A percentile compares a stretch with the other conserved stretches of the same genome.
These are phyloP conservation scores for Chlamydotis undulata DNA, from an alignment of 2,113 vertebrate species.

Conservation along the genomic window DNA sequence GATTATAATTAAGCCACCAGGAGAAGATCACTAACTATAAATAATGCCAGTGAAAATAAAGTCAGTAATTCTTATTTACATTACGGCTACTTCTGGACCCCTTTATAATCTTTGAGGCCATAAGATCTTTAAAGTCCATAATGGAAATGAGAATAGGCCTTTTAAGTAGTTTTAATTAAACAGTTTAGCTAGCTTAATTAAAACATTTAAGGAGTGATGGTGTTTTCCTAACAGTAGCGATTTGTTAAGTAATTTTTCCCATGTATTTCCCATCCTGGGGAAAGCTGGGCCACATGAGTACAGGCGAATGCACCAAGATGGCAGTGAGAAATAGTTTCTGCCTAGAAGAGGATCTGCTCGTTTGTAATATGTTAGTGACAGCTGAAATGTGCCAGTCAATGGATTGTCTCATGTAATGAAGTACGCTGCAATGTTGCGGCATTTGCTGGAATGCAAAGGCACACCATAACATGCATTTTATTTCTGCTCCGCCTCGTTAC, in stretches of 20 bases:
- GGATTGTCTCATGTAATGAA: background rate
- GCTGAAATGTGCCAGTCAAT: background rate
- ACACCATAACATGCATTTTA: background rate
- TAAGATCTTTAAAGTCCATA: background rate
- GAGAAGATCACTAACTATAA: background rate
- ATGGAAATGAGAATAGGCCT: conserved; percentile 2
- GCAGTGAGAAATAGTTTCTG: background rate
- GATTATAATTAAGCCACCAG: background rate
- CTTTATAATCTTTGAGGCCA: background rate
- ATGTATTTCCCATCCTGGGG: background rate
- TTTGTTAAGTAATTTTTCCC: background rate
- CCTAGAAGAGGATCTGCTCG: background rate
- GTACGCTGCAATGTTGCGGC: accelerated
- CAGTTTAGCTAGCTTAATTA: background rate
- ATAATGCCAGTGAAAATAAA: background rate
- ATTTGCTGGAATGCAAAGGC: background rate
- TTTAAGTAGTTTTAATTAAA: conserved; percentile 34
- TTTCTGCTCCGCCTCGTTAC: conserved; percentile 9
- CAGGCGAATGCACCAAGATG: background rate
- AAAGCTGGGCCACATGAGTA: background rate
- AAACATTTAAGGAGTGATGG: background rate
- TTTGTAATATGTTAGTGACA: background rate
- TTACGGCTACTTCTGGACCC: background rate
- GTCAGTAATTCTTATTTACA: background rate
- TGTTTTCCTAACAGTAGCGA: background rate